A percentile compares a stretch with the other conserved stretches of the same genome.
Evolutionary conservation across 1,140 invertebrate species (phyloP).

Genomic region (Chironomus tepperi): DNA sequence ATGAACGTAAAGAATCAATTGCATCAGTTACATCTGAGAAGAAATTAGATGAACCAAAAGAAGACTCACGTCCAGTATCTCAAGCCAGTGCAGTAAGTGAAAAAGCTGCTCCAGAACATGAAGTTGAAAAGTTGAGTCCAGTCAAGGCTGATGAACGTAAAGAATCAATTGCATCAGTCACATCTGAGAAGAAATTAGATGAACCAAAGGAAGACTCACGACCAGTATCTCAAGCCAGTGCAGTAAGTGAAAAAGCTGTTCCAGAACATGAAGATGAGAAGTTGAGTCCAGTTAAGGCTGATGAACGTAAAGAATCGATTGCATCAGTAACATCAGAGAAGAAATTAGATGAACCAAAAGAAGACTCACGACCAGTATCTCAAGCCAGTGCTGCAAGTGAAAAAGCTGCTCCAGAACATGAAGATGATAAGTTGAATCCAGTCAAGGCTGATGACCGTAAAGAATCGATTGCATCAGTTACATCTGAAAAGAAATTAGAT

Average conservation of each 20-base stretch:
- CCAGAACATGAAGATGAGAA: not conserved
- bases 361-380: constrained; percentile 29
- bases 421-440: not conserved
- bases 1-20: not conserved
- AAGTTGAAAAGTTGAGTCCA: not conserved
- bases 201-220: no score
- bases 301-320: constrained; percentile 17
- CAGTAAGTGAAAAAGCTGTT: not conserved
- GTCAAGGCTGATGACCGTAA: not conserved
- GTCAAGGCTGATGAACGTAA: not conserved
- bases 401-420: constrained; percentile 23
- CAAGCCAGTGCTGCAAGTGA: constrained; percentile 29
- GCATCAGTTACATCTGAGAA: not conserved
- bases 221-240: not conserved
- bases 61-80: constrained; percentile 10
- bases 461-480: not conserved
- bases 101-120: not conserved
- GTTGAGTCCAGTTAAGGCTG: constrained; percentile 11
- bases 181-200: not conserved
- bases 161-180: not conserved
- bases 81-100: not conserved
- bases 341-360: not conserved
- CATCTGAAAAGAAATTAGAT: not conserved
- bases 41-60: not conserved
- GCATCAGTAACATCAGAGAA: constrained; percentile 23